These are phyloP conservation scores for Drosophila mimica DNA, from an alignment of 2,888 invertebrate species.

Conservation along the genomic window DNA sequence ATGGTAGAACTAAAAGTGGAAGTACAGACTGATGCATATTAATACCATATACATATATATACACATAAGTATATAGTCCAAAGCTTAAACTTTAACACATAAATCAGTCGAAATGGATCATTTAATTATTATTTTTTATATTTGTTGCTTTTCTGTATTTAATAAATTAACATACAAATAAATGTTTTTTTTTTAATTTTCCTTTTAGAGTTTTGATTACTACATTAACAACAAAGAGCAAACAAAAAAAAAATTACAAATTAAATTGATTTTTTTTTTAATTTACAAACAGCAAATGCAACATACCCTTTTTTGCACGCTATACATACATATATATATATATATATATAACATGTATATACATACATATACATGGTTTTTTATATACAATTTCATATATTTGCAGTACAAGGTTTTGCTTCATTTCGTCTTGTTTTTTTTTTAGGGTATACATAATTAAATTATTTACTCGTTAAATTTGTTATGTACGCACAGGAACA, in stretches of 20 bases:
- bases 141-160: conserved; percentile 28
- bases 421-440: conserved; percentile 2
- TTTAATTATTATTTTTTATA: conserved; percentile 32
- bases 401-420: conserved; percentile 16
- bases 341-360: conserved; percentile 12
- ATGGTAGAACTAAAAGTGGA: conserved; percentile 41
- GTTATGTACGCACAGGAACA: conserved; percentile 53
- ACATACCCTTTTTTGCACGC: conserved; percentile 17
- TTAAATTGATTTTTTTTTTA: conserved; percentile 33
- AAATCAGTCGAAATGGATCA: conserved; percentile 69
- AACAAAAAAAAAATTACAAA: conserved; percentile 24
- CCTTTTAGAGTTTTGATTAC: conserved; percentile 7
- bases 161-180: conserved; percentile 54
- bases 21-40: conserved; percentile 27
- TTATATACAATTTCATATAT: conserved; percentile 37
- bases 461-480: conserved; percentile 24
- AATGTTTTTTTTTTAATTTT: conserved; percentile 14
- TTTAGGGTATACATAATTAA: conserved; percentile 14
- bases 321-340: conserved; percentile 12
- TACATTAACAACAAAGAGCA: conserved; percentile 10
- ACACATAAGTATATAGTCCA: conserved; percentile 40
- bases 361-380: conserved; percentile 24
- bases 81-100: conserved; percentile 70
- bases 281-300: conserved; percentile 57
- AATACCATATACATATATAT: conserved; percentile 16